A percentile compares a stretch with the other conserved stretches of the same genome.
phyloP scores from a whole-genome alignment of 2,113 vertebrate genomes.

The Lamprotornis superbus region DNA sequence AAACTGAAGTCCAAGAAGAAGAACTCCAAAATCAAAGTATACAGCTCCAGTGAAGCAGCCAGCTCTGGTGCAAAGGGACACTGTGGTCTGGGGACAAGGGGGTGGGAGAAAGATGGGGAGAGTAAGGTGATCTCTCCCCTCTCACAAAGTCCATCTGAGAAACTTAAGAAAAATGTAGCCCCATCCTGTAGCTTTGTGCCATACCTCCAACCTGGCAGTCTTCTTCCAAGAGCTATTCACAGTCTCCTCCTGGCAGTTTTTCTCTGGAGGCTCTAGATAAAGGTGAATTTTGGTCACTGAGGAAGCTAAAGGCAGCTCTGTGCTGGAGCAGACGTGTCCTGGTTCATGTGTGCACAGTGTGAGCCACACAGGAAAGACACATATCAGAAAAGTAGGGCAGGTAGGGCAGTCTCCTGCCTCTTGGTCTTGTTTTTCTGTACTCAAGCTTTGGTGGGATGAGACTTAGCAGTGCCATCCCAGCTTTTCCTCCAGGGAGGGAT shows the following conservation, averaged over 20 bases:
- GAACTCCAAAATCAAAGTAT: background rate
- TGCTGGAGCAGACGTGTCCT: fast-evolving
- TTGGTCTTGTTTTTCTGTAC: background rate
- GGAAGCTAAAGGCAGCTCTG: background rate
- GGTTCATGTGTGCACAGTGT: background rate
- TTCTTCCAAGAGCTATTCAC: background rate
- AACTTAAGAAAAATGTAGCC: background rate
- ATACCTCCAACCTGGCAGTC: background rate
- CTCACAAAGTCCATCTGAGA: background rate
- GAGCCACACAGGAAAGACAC: conserved; percentile 3
- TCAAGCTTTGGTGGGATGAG: background rate
- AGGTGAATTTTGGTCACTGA: background rate
- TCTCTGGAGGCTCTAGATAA: background rate
- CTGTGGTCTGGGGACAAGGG: no score
- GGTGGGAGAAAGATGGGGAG: background rate
- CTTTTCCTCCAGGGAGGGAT: background rate
- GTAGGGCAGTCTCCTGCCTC: background rate
- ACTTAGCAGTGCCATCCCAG: background rate
- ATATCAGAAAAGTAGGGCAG: background rate
- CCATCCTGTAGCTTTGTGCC: background rate
- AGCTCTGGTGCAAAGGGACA: background rate
- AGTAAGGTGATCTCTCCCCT: background rate
- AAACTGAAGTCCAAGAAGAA: background rate
- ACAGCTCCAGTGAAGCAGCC: background rate
- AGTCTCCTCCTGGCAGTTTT: background rate